Conservation (phyloP, 2,888 invertebrate species). For the Cephonodes hylas region DNA sequence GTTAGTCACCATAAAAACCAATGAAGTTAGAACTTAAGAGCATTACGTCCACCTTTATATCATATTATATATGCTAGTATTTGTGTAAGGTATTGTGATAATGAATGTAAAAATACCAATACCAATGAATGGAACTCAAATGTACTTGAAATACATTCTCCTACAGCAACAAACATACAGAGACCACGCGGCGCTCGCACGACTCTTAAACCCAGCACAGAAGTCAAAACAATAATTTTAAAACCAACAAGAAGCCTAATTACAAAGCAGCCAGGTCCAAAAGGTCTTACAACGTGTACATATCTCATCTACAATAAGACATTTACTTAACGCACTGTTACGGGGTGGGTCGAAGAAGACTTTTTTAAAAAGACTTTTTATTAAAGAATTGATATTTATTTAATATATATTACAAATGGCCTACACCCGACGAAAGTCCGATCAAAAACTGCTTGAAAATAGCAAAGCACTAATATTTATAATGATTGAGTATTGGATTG, state of each 20-base stretch:
- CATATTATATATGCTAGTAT: too few relatives aligned
- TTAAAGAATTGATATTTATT: too few relatives aligned
- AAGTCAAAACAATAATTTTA: slow-evolving; percentile 8
- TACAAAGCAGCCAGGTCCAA: neutral
- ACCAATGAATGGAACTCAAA: neutral
- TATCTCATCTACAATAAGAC: slow-evolving; percentile 9
- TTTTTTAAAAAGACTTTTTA: too few relatives aligned
- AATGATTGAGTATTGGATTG: too few relatives aligned
- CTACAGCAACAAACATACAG: neutral
- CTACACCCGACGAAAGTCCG: too few relatives aligned
- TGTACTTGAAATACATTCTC: neutral
- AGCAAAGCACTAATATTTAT: too few relatives aligned
- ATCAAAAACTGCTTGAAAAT: too few relatives aligned
- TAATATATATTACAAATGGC: too few relatives aligned
- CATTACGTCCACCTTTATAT: too few relatives aligned
- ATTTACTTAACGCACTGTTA: slow-evolving; percentile 8
- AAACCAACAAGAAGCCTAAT: slow-evolving; percentile 10
- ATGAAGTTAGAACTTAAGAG: too few relatives aligned
- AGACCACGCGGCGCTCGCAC: neutral
- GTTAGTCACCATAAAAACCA: too few relatives aligned
- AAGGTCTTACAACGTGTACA: slow-evolving; percentile 6
- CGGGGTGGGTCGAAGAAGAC: too few relatives aligned
- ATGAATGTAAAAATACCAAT: neutral
- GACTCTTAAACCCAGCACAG: neutral
- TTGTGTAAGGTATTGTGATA: neutral